A percentile compares a stretch with the other conserved stretches of the same genome.
Conservation (phyloP, 2,797 vertebrate species). For the Hydrolagus colliei region DNA sequence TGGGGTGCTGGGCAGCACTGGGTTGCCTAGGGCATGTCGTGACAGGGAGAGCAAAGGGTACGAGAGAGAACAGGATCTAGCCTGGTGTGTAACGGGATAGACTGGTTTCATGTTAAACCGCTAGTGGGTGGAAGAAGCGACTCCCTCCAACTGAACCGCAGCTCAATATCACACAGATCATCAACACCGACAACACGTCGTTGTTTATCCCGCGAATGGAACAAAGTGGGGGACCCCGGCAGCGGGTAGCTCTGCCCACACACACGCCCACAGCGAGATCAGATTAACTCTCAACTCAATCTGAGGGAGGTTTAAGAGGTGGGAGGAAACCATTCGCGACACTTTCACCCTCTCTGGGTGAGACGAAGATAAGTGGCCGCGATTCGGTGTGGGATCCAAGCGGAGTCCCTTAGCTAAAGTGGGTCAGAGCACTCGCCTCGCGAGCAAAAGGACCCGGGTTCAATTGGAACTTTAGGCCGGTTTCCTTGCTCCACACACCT, state of each 20-base stretch:
- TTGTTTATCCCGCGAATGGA: no score
- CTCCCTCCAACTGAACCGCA: neutral
- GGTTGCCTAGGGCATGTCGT: neutral
- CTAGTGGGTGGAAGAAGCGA: neutral
- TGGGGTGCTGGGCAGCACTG: neutral
- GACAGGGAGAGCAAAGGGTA: neutral
- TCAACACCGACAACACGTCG: neutral
- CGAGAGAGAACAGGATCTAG: neutral
- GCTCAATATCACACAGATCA: neutral
- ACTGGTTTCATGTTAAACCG: neutral
- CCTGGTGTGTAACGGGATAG: neutral
- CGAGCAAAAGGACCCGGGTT: no score
- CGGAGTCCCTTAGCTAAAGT: no score
- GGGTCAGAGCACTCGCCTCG: no score
- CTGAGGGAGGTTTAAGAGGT: neutral
- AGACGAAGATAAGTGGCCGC: no score
- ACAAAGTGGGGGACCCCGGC: neutral
- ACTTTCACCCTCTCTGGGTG: no score
- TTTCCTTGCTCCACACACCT: no score
- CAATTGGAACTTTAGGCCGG: no score
- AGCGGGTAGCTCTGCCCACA: neutral
- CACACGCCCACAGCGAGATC: neutral
- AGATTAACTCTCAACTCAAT: neutral
- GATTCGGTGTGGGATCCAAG: no score
- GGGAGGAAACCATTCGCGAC: no score